Base-by-base conservation (phyloP, 2,797 vertebrate species). In the Myotis pilosus region DNA sequence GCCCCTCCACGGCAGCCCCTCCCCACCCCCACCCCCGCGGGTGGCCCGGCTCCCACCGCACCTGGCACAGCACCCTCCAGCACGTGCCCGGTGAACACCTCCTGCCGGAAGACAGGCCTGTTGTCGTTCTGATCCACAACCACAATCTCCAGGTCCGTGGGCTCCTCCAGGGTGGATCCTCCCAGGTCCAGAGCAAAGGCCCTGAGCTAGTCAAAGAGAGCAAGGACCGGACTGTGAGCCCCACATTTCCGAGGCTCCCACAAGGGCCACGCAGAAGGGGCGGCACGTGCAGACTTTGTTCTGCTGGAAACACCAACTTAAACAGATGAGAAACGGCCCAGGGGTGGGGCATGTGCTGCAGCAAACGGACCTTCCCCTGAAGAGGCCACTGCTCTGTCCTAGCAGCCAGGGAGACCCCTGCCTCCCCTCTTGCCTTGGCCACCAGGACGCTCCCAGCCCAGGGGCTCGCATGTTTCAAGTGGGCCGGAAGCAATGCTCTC, bases 121-220 rank as follows among this genome's bases (percentile, higher is more conserved):
- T 99, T 99, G 98, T 99, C 99, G 0, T 99, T 99, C 98, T 99
- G 99, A 96, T 99, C 99, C 97, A 99, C 98, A 64, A 99, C 99
- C 28, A 99, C 98, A 8, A 99, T 99, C 98, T 99, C 99, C 92
- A 99, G 98, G 96, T 99, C 99, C 0, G 99, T 99, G 9, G 99
- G 99, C 36, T 99, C 99, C 97, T 99, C 99, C 75, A 99, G 98
- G 15, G 99, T 98, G 60, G 98, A 96, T 1, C 99, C 99, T 2
- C 99, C 99, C 94, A 99, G 98, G 49, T 99, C 99, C 97, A 99
- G 98, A 0, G 99, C 99, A 19, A 99, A 99, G 38, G 99, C 99
- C 98, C 99, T 99, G 7, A 99, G 98, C 99, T 99, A 96, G 76
- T 2, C 33, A 75, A 60, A 92, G 89, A 93, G 17, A 62, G 33